Percentiles rank a stretch among this genome's conserved stretches.
Conservation (phyloP, 2,113 vertebrate species). For the Rostratula benghalensis region DNA sequence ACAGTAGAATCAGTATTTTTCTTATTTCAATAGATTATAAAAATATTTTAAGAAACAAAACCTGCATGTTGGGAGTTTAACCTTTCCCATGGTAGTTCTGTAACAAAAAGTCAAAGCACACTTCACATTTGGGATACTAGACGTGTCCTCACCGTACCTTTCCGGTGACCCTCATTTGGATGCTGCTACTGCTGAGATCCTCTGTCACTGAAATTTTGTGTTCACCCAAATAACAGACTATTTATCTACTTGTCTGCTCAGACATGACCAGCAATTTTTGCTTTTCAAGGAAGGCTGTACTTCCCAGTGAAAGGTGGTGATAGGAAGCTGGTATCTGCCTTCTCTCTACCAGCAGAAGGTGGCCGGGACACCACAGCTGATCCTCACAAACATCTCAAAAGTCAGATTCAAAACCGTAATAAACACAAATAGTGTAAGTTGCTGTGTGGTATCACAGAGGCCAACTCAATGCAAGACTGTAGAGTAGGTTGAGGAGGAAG, state of each 20-base stretch:
- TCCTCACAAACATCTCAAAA: rapidly evolving
- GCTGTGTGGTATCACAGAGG: not conserved
- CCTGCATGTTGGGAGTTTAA: not conserved
- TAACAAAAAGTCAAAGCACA: not conserved
- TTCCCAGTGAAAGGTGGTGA: not conserved
- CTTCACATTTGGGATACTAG: not conserved
- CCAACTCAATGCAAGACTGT: not conserved
- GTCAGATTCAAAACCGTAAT: not conserved
- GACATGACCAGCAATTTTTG: not conserved
- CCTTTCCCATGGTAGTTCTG: not conserved
- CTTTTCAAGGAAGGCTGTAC: not conserved
- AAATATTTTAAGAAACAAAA: not conserved
- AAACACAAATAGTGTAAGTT: not conserved
- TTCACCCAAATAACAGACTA: not conserved
- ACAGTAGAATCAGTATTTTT: rapidly evolving
- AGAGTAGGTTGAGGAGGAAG: not conserved
- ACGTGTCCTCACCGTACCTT: not conserved
- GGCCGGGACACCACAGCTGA: not conserved
- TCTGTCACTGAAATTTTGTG: not conserved
- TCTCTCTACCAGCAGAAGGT: not conserved
- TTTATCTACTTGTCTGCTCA: not conserved
- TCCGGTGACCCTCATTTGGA: not conserved
- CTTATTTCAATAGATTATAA: not conserved
- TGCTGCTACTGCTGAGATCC: not conserved
- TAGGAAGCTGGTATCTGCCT: not conserved